Percentiles rank a stretch among this genome's conserved stretches.
phyloP scores from a whole-genome alignment of 1,140 invertebrate genomes.

The Linepithema humile region DNA sequence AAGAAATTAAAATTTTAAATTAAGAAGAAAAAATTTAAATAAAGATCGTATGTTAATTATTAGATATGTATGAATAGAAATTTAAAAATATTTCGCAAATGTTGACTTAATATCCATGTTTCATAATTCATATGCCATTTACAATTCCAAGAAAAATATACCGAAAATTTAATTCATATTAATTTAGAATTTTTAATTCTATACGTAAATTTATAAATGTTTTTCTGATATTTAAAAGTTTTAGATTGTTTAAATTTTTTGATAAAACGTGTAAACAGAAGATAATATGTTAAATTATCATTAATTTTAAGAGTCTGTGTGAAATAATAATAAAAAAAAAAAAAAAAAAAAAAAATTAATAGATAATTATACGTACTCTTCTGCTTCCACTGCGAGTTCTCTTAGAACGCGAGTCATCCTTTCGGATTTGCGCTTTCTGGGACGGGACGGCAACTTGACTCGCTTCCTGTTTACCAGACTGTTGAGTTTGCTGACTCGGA shows the following conservation, averaged over 20 bases:
- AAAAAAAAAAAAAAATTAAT: too few relatives aligned
- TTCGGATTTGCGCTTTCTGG: slow-evolving; percentile 73
- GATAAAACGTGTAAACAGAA: not conserved
- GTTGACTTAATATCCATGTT: too few relatives aligned
- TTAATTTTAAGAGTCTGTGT: not conserved
- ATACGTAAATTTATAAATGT: not conserved
- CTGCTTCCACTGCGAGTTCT: slow-evolving; percentile 80
- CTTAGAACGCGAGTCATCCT: slow-evolving; percentile 79
- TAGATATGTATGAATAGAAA: too few relatives aligned
- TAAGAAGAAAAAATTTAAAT: too few relatives aligned
- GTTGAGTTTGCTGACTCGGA: slow-evolving; percentile 70
- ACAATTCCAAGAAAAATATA: too few relatives aligned
- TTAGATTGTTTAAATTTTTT: not conserved
- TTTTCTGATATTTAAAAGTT: not conserved
- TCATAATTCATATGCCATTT: too few relatives aligned
- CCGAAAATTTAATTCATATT: not conserved
- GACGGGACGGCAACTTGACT: slow-evolving; percentile 19
- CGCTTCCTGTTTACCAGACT: slow-evolving; percentile 61
- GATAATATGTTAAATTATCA: not conserved
- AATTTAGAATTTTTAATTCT: not conserved
- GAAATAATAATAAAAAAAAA: not conserved
- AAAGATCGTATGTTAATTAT: too few relatives aligned
- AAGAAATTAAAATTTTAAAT: too few relatives aligned
- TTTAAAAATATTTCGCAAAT: too few relatives aligned
- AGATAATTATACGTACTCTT: slow-evolving; percentile 69